Evolutionary conservation across 2,888 invertebrate species (phyloP), one percentile per base, ranked within the genome.

Genomic region (Agrochola circellaris): DNA sequence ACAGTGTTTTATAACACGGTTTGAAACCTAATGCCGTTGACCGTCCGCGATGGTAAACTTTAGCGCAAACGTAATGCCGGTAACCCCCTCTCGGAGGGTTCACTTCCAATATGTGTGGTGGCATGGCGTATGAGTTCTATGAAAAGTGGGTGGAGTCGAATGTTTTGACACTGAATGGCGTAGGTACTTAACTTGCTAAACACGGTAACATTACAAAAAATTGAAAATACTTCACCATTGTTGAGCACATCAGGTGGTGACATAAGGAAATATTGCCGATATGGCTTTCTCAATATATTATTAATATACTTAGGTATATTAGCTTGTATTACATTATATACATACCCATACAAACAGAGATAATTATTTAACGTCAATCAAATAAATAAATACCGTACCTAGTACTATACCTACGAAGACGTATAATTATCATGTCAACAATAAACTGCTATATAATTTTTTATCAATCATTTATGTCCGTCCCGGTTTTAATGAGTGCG

Each of bases 391-490:
- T 15, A 48, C 20, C 7, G n/a, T 20, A 34, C 15, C 13, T 20
- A 34, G 15, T 38, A 34, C 0, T 20, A 34, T 26, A 64, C 17
- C 34, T 34, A 56, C 23, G 1, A 34, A 72, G 17, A 48, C 13
- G 45, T 38, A 61, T 38, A 66, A 56, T 26, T 69, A 45, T 54
- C 26, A 45, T 67, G 15, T 26, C 38, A 7, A 81, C 26, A 73
- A 58, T 65, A 17, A 30, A 34, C 4, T 26, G 20, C n/a, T 48
- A 56, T 70, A 65, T 58, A 7, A 45, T 61, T 68, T 74, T 82
- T 84, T 66, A 84, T 84, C 76, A 65, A 34, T 30, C 34, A 80
- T 65, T 48, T 56, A 76, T 69, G 62, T 20, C 26, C 34, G 54
- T 45, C n/a, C 48, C 58, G 42, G 26, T 23, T 48, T 30, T 71